These are phyloP conservation scores for Sphecodes monilicornis DNA, from an alignment of 2,888 invertebrate genomes.

Conservation along the genomic window DNA sequence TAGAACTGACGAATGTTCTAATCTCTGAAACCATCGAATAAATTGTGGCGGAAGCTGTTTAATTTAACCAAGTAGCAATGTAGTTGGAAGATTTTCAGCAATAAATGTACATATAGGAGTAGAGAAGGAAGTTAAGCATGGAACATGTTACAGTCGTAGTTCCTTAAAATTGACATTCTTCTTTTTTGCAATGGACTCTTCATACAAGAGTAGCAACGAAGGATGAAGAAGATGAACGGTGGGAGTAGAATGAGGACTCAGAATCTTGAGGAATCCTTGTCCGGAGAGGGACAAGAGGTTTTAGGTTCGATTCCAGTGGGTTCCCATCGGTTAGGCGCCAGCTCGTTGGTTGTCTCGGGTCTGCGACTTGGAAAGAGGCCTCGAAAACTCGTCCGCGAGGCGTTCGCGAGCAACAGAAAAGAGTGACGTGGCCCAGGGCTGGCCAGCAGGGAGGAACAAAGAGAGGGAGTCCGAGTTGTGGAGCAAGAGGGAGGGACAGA, in stretches of 20 bases:
- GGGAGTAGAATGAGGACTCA: not conserved
- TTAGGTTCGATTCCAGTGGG: not conserved
- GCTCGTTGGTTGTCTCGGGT: not conserved
- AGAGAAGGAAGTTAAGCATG: no score
- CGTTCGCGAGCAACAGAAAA: slow-evolving; percentile 45
- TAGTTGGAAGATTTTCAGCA: not conserved
- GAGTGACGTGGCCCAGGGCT: slow-evolving; percentile 70
- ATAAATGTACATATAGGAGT: no score
- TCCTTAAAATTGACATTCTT: not conserved
- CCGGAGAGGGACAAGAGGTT: not conserved
- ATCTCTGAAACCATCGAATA: no score
- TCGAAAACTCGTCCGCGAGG: slow-evolving; percentile 62
- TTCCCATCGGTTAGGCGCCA: slow-evolving; percentile 51
- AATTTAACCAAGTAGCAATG: not conserved
- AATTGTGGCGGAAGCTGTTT: no score
- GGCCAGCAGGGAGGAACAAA: slow-evolving; percentile 71
- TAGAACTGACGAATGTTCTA: no score
- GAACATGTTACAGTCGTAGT: no score
- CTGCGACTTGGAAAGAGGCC: slow-evolving; percentile 30
- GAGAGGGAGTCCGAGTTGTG: slow-evolving; percentile 36
- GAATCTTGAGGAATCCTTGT: not conserved
- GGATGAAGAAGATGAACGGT: not conserved
- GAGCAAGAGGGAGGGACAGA: slow-evolving; percentile 65
- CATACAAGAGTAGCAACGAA: not conserved
- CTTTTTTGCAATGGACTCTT: not conserved